Percentiles rank a stretch among this genome's conserved stretches.
phyloP scores from a whole-genome alignment of 2,113 vertebrate species.

The Onychostruthus taczanowskii region DNA sequence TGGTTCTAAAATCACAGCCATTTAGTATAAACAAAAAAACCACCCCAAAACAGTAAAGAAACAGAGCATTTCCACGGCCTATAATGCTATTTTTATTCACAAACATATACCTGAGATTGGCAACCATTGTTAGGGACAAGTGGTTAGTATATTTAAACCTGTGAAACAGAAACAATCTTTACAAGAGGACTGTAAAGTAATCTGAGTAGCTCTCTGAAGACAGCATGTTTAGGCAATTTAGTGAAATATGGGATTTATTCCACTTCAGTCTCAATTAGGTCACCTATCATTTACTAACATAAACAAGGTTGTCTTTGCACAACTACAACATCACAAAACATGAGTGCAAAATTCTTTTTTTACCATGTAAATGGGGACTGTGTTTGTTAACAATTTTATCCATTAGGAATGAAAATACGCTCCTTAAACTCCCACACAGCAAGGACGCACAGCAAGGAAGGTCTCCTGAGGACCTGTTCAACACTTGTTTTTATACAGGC shows the following conservation, averaged over 20 bases:
- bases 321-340: conserved; percentile 36
- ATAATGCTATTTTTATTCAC: neutral
- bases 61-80: neutral
- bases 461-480: neutral
- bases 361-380: neutral
- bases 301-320: conserved; percentile 2
- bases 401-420: neutral
- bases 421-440: neutral
- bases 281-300: conserved; percentile 24
- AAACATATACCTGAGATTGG: neutral
- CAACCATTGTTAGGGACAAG: neutral
- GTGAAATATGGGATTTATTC: conserved; percentile 22
- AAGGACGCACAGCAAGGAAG: neutral
- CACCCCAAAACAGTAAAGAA: neutral
- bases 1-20: neutral
- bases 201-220: conserved; percentile 10
- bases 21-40: neutral
- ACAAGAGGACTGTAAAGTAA: conserved; percentile 3
- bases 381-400: conserved; percentile 11
- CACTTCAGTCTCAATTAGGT: conserved; percentile 42
- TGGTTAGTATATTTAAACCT: conserved; percentile 20
- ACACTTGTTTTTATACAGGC: neutral
- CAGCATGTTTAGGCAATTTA: neutral
- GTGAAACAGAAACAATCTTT: conserved; percentile 11
- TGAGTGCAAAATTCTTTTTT: neutral